phyloP scores from a whole-genome alignment of 2,888 invertebrate species.

The Lysandra bellargus region DNA sequence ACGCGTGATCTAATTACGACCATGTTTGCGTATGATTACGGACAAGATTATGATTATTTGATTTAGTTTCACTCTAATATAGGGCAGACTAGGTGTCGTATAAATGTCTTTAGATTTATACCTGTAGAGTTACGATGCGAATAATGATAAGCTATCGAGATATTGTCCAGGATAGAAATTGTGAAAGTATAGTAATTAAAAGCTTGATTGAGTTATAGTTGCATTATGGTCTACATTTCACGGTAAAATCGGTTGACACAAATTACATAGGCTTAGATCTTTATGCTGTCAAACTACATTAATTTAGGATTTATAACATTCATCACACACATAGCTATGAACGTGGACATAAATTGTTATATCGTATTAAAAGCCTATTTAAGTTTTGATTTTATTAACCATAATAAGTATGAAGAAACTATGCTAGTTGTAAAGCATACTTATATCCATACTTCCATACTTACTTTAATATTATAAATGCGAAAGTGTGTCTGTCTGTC shows the following conservation, averaged over 20 bases:
- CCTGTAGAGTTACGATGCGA: not conserved
- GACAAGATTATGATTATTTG: constrained; percentile 3
- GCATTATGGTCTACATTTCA: not conserved
- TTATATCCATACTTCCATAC: no score
- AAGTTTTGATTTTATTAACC: no score
- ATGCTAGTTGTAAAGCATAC: no score
- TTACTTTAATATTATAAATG: no score
- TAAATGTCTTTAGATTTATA: not conserved
- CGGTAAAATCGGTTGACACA: constrained; percentile 1
- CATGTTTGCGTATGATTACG: not conserved
- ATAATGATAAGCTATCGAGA: not conserved
- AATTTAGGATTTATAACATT: not conserved
- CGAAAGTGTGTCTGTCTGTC: no score
- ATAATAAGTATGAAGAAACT: no score
- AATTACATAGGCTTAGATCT: not conserved
- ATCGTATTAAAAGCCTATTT: not conserved
- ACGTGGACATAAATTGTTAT: not conserved
- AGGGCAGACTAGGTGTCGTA: constrained; percentile 1
- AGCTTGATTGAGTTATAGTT: not conserved
- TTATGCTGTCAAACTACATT: not conserved
- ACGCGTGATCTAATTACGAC: constrained; percentile 35
- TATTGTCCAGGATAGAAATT: not conserved
- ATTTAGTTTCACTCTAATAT: constrained; percentile 6
- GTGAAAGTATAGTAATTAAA: constrained; percentile 18
- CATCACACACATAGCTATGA: not conserved